phyloP scores from a whole-genome alignment of 2,888 invertebrate species.

The Pinctada fucata region DNA sequence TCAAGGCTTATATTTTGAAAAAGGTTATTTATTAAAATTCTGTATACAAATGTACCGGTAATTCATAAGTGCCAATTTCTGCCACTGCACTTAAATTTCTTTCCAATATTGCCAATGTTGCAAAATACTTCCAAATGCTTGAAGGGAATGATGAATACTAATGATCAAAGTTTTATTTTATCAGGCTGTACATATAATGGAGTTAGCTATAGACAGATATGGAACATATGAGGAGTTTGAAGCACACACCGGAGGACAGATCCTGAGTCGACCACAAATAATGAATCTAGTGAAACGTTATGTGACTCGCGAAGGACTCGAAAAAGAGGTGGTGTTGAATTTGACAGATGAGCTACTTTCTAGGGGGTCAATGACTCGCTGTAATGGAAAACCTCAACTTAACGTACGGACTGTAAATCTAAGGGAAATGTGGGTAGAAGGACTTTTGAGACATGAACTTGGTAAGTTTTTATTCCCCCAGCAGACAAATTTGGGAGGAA shows the following conservation, averaged over 20 bases:
- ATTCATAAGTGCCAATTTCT: no score
- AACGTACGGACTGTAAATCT: conserved; percentile 69
- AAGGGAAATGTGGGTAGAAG: conserved; percentile 71
- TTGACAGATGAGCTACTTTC: conserved; percentile 69
- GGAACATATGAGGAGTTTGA: conserved; percentile 72
- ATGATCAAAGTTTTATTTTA: neutral
- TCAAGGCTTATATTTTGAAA: no score
- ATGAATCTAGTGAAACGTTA: conserved; percentile 61
- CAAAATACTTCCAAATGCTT: no score
- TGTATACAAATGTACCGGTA: no score
- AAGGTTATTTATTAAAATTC: no score
- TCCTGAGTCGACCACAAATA: conserved; percentile 62
- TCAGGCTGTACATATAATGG: conserved; percentile 72
- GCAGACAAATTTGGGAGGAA: neutral
- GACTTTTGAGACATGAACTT: conserved; percentile 71
- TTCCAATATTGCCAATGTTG: no score
- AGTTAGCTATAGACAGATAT: conserved; percentile 62
- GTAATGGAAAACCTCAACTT: conserved; percentile 68
- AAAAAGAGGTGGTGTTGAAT: conserved; percentile 61
- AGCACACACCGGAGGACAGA: conserved; percentile 66
- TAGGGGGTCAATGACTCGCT: conserved; percentile 70
- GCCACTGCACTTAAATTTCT: no score
- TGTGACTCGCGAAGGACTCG: conserved; percentile 61
- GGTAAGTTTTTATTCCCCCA: conserved; percentile 53
- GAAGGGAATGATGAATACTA: no score